Evolutionary conservation across 2,113 vertebrate genomes (phyloP).

Genomic region (Silurus glanis): DNA sequence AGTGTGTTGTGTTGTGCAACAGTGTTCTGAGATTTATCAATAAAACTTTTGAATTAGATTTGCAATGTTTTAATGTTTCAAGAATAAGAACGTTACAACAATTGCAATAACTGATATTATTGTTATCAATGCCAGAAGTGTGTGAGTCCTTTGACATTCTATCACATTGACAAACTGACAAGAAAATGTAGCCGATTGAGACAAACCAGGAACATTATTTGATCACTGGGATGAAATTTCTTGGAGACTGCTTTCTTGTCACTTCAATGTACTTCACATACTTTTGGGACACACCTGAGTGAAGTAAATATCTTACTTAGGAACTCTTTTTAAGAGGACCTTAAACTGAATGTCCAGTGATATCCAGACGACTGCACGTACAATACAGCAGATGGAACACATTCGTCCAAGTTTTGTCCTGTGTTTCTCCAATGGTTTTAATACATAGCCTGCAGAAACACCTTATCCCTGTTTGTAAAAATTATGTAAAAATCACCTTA

Average conservation of each 20-base stretch:
- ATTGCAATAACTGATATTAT: background rate
- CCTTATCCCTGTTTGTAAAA: too few species aligned
- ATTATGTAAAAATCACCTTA: too few species aligned
- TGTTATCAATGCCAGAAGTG: background rate
- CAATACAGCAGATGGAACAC: background rate
- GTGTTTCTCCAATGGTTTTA: background rate
- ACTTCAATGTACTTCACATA: background rate
- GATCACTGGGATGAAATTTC: background rate
- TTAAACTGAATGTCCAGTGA: background rate
- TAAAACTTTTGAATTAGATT: background rate
- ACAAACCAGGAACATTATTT: background rate
- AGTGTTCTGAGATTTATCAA: background rate
- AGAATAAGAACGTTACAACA: background rate
- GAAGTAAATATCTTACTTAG: background rate
- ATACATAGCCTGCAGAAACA: background rate
- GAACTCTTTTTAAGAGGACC: background rate
- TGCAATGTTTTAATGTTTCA: background rate
- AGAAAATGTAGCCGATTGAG: background rate
- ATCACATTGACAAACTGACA: background rate
- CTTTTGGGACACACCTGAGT: background rate
- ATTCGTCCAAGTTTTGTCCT: background rate
- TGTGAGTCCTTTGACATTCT: background rate
- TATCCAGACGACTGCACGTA: background rate
- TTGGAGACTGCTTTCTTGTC: background rate
- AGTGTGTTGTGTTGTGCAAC: background rate